Evolutionary conservation across 1,140 invertebrate species (phyloP).

Genomic region (Prorops nasuta): DNA sequence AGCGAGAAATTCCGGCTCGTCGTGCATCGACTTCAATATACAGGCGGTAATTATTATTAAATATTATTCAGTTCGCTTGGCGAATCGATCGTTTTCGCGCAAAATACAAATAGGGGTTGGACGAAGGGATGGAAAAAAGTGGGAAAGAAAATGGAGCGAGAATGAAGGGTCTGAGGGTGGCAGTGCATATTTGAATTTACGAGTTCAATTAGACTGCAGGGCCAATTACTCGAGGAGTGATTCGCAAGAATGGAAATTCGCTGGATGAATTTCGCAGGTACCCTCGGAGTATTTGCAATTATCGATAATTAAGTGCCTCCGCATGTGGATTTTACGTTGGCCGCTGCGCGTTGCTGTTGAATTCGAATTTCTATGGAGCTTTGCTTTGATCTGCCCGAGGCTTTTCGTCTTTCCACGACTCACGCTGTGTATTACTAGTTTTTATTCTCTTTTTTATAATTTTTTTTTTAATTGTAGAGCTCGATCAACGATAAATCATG

Average conservation of each 20-base stretch:
- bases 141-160: no score
- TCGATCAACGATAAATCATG: constrained; percentile 33
- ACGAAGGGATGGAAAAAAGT: no score
- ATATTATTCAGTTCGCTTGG: no score
- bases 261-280: constrained; percentile 15
- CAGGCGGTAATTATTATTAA: no score
- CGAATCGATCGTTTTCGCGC: no score
- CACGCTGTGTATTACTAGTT: not conserved
- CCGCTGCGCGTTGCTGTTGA: not conserved
- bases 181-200: no score
- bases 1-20: no score
- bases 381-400: not conserved
- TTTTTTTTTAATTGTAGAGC: constrained; percentile 9
- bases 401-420: not conserved
- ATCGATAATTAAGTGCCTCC: constrained; percentile 27
- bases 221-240: constrained; percentile 22
- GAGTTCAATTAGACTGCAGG: constrained; percentile 15
- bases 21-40: no score
- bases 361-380: not conserved
- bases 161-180: no score
- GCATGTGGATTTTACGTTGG: not conserved
- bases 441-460: no score
- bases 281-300: constrained; percentile 28
- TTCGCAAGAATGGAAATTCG: constrained; percentile 20
- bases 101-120: no score